Base-by-base conservation (phyloP, 2,888 invertebrate genomes). In the Iselma pallidipennis region DNA sequence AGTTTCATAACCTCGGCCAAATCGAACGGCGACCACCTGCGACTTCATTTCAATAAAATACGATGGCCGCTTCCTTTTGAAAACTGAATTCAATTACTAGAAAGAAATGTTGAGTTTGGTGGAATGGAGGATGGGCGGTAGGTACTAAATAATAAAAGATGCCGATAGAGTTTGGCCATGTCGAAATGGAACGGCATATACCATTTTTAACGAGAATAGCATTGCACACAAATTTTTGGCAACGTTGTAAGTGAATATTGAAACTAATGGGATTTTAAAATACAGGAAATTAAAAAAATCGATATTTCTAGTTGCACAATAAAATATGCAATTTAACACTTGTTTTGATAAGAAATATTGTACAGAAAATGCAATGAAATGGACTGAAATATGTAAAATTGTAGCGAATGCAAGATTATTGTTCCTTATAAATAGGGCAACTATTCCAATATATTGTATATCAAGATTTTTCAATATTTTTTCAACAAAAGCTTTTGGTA, bases 21-120 rank as follows among this genome's bases (percentile, higher is more conserved):
- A 72, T 73, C 72, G 72, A 73, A 73, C 72, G 19, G 61, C 59
- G 67, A 70, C 73, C 77, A 78, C 77, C 77, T 78, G 78, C 77
- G 75, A 77, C 77, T 77, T 77, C 76, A 77, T 77, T 77, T 77
- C 77, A 76, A 76, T 77, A 77, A 77, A 78, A 77, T 77, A 78
- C 73, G 75, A 74, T 70, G 70, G 69, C 66, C 52, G 66, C 68
- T 72, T 73, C 71, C 72, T 42, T 21, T 21, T 68, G 71, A 71
- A 72, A 73, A 74, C 70, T 70, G 70, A 73, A 75, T 76, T 76
- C 75, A 74, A 76, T 76, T 76, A 74, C 70, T 61, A 67, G 67
- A 64, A 67, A 72, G 72, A 71, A 64, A 63, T 63, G 42, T 42
- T 21, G 42, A 42, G 19, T 21, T 42, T 42, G 19, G 16, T 33